These are phyloP conservation scores for Caranx ignobilis DNA, from an alignment of 2,113 vertebrate genomes.

Conservation along the genomic window DNA sequence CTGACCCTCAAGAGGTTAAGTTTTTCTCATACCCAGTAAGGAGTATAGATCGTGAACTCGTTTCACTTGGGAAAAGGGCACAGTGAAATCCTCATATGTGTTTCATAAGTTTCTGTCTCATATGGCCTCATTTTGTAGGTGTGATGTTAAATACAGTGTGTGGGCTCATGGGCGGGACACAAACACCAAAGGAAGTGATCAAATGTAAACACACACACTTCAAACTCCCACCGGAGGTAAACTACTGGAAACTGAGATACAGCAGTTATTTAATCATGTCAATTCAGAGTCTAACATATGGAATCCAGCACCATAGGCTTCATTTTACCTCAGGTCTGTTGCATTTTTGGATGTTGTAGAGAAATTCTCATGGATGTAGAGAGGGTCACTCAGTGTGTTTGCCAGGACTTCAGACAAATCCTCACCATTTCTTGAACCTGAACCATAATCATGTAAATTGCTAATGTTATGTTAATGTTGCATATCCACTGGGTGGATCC, in stretches of 20 bases:
- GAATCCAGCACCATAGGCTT: neutral
- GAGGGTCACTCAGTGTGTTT: constrained; percentile 13
- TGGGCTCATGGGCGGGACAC: constrained; percentile 30
- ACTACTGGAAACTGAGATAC: constrained; percentile 12
- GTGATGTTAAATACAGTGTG: constrained; percentile 63
- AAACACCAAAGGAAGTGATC: constrained; percentile 43
- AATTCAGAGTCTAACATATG: constrained; percentile 24
- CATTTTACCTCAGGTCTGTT: neutral
- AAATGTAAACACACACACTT: constrained; percentile 27
- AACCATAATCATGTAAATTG: constrained; percentile 9
- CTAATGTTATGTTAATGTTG: neutral
- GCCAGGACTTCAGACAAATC: constrained; percentile 33
- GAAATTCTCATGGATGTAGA: constrained; percentile 27
- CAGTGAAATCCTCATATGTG: constrained; percentile 62
- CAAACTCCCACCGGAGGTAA: constrained; percentile 38
- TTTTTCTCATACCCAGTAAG: constrained; percentile 59
- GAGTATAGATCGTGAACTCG: constrained; percentile 54
- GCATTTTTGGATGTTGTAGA: neutral
- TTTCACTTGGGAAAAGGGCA: constrained; percentile 56
- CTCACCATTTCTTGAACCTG: constrained; percentile 6
- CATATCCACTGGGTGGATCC: constrained; percentile 10
- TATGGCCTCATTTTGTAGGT: constrained; percentile 69
- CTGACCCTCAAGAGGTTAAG: constrained; percentile 63
- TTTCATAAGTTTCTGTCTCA: constrained; percentile 72
- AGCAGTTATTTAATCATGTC: constrained; percentile 43